Conservation (phyloP, 2,888 invertebrate species). For the Platycheirus rosarum region DNA sequence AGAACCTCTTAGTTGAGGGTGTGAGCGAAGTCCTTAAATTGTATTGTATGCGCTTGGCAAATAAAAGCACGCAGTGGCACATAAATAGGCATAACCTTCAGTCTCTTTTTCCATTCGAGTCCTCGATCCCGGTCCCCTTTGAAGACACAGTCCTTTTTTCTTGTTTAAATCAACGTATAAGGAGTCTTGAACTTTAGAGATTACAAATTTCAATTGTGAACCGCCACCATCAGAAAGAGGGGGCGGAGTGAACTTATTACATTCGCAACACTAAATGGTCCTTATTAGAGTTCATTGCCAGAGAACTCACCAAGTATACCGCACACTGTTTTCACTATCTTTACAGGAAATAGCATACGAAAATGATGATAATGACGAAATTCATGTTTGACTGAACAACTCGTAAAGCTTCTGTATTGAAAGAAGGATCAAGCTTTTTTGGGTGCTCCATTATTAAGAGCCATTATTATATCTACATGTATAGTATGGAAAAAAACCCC, state of each 20-base stretch:
- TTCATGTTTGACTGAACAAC: constrained; percentile 69
- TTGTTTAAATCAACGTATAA: constrained; percentile 7
- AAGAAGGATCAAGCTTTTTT: constrained; percentile 46
- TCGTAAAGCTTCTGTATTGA: constrained; percentile 65
- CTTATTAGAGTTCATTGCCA: constrained; percentile 54
- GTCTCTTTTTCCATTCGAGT: background rate
- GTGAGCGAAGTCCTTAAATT: constrained; percentile 33
- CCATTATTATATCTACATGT: constrained; percentile 37
- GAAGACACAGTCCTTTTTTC: constrained; percentile 21
- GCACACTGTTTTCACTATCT: constrained; percentile 50
- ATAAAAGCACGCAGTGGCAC: constrained; percentile 55
- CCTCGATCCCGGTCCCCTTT: background rate
- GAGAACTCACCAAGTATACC: constrained; percentile 30
- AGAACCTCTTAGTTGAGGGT: constrained; percentile 8
- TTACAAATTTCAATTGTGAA: constrained; percentile 67
- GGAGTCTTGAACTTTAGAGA: constrained; percentile 50
- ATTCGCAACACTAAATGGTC: constrained; percentile 37
- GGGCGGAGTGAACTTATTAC: constrained; percentile 2
- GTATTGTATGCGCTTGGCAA: constrained; percentile 53
- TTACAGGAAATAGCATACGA: constrained; percentile 14
- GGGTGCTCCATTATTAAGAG: constrained; percentile 40
- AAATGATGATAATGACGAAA: constrained; percentile 52
- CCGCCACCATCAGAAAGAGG: constrained; percentile 13
- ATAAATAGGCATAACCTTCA: constrained; percentile 50
- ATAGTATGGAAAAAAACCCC: background rate